These are phyloP conservation scores for Plemyria rubiginata DNA, from an alignment of 2,888 invertebrate species.

Conservation along the genomic window DNA sequence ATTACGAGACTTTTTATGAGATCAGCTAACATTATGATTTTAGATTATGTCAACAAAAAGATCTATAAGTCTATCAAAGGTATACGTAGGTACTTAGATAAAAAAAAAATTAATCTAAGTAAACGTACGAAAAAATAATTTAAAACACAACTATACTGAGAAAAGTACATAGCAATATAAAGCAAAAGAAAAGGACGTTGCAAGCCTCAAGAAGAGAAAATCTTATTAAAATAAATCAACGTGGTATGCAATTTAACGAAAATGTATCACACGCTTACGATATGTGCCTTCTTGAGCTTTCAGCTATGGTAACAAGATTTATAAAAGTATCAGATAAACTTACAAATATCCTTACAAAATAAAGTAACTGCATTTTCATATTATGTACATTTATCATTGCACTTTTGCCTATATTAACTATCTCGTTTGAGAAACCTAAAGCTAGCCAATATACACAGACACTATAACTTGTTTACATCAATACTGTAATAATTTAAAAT, in stretches of 20 bases:
- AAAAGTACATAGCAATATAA: constrained; percentile 16
- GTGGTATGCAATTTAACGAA: constrained; percentile 35
- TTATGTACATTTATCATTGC: constrained; percentile 73
- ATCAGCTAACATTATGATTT: constrained; percentile 28
- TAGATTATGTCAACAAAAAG: too few relatives aligned
- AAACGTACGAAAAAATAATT: too few relatives aligned
- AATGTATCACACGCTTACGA: constrained; percentile 56
- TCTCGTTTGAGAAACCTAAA: constrained; percentile 49
- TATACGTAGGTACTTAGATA: too few relatives aligned
- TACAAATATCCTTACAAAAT: constrained; percentile 52
- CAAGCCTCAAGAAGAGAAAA: constrained; percentile 53
- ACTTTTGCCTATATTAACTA: constrained; percentile 52
- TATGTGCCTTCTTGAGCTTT: constrained; percentile 80
- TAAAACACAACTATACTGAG: too few relatives aligned
- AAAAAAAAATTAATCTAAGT: too few relatives aligned
- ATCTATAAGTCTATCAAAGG: too few relatives aligned
- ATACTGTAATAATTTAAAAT: constrained; percentile 57
- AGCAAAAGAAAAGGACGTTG: constrained; percentile 38
- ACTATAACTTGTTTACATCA: constrained; percentile 43
- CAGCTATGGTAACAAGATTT: constrained; percentile 72
- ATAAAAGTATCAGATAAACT: constrained; percentile 52
- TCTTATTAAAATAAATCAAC: constrained; percentile 53
- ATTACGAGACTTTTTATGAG: constrained; percentile 26
- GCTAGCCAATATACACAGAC: constrained; percentile 62
- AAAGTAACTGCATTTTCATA: constrained; percentile 64